Base-by-base conservation (phyloP, 2,888 invertebrate species). In the Tetragonisca angustula region DNA sequence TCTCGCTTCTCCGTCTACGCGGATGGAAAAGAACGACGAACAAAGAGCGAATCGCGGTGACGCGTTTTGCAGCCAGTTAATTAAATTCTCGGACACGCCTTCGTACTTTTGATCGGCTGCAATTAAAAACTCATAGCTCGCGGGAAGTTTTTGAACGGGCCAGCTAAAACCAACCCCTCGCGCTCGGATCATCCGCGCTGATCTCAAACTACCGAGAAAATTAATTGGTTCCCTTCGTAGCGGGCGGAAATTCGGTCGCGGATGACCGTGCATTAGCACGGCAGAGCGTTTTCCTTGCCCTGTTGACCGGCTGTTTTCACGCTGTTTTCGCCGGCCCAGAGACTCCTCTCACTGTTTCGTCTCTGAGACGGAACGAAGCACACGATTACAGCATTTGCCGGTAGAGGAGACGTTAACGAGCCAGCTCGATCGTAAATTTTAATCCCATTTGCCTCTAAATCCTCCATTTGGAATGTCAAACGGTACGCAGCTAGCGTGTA, bases 51-150 rank as follows among this genome's bases (percentile, higher is more conserved):
- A 49, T 49, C 59, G 36, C 50, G 75, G 59, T 49, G 76, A 85
- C 85, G 73, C 80, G 73, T 74, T 74, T 65, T 32, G 49, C 83
- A 59, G 74, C 49, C 76, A 79, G 86, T 86, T 86, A 86, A 86
- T 86, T 86, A 86, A 86, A 86, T 84, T 82, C 83, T 83, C 86
- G 62, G 77, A 80, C 83, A 80, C 83, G 77, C 79, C 86, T 69
- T 69, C 80, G 59, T 78, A 78, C 80, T 78, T 86, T 86, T 80
- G 76, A 86, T 80, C 83, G 86, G 67, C 72, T 76, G 86, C 86
- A 86, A 86, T 86, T 86, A 86, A 86, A 86, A 86, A 86, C 80
- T 86, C 86, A 83, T 83, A 80, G 77, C 79, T 70, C 69, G 64
- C 43, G n/a, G 64, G 76, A 86, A 85, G 77, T 77, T 86, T 72